Conservation (phyloP, 2,888 invertebrate species). For the Pseudolycoriella hygida region DNA sequence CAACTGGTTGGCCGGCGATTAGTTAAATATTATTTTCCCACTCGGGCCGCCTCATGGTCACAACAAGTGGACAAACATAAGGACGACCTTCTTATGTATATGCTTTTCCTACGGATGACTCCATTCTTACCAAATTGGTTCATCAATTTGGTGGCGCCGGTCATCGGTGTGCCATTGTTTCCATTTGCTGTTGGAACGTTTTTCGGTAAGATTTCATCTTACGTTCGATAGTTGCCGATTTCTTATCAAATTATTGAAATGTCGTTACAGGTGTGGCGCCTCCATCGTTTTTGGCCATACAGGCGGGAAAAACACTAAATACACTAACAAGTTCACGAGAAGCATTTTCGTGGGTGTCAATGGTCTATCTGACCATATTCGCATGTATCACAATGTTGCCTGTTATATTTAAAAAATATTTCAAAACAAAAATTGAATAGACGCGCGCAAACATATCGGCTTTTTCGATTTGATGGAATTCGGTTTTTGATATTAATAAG, state of each 20-base stretch:
- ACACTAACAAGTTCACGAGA: constrained; percentile 76
- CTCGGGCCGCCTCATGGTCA: constrained; percentile 72
- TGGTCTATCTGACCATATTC: constrained; percentile 57
- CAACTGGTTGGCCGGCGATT: constrained; percentile 74
- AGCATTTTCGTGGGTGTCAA: constrained; percentile 76
- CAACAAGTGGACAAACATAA: constrained; percentile 67
- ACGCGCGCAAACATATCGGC: too few species aligned
- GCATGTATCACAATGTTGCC: constrained; percentile 75
- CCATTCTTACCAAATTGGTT: constrained; percentile 99
- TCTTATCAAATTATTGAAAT: background rate
- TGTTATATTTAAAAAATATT: constrained; percentile 63
- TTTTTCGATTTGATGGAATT: too few species aligned
- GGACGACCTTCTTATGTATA: constrained; percentile 84
- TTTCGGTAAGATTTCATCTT: constrained; percentile 40
- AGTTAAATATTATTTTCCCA: constrained; percentile 75
- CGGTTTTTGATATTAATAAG: too few species aligned
- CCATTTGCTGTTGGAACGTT: constrained; percentile 95
- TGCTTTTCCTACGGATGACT: constrained; percentile 91
- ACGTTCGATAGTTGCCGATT: background rate
- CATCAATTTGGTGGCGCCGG: constrained; percentile 90
- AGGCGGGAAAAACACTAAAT: constrained; percentile 92
- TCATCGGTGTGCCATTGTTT: constrained; percentile 83
- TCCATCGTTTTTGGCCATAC: constrained; percentile 92
- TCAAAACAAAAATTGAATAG: constrained; percentile 41
- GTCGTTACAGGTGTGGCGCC: constrained; percentile 65